Conservation (phyloP, 2,888 invertebrate genomes). For the Amblyjoppa proteus region DNA sequence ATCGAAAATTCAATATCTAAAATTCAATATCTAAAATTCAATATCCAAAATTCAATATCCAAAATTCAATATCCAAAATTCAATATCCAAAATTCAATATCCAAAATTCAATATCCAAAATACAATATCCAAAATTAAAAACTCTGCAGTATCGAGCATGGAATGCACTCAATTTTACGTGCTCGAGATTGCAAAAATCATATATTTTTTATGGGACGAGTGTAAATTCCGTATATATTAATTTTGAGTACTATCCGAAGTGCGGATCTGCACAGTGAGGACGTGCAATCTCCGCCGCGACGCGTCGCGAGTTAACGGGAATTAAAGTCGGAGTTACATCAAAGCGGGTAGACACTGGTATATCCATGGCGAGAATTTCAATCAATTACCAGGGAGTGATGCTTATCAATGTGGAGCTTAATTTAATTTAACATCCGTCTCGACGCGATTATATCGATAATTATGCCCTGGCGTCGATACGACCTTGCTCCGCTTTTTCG, state of each 20-base stretch:
- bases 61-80: no score
- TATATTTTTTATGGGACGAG: neutral
- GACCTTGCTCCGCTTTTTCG: constrained; percentile 53
- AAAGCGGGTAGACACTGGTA: neutral
- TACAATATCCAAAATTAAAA: no score
- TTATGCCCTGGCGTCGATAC: constrained; percentile 53
- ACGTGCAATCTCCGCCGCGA: neutral
- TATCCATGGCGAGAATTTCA: constrained; percentile 40
- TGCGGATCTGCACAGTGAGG: neutral
- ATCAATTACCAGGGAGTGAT: constrained; percentile 32
- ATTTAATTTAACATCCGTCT: constrained; percentile 50
- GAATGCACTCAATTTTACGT: no score
- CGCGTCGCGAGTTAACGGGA: neutral
- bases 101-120: no score
- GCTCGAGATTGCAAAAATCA: no score
- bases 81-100: no score
- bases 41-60: no score
- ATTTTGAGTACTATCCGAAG: neutral
- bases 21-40: no score
- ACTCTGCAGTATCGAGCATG: no score
- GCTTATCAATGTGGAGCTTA: constrained; percentile 41
- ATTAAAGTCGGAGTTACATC: constrained; percentile 26
- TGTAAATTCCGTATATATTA: neutral
- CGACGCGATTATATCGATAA: constrained; percentile 43
- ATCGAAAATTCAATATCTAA: no score